Base-by-base conservation (phyloP, 2,797 vertebrate species). In the Microchirus variegatus region DNA sequence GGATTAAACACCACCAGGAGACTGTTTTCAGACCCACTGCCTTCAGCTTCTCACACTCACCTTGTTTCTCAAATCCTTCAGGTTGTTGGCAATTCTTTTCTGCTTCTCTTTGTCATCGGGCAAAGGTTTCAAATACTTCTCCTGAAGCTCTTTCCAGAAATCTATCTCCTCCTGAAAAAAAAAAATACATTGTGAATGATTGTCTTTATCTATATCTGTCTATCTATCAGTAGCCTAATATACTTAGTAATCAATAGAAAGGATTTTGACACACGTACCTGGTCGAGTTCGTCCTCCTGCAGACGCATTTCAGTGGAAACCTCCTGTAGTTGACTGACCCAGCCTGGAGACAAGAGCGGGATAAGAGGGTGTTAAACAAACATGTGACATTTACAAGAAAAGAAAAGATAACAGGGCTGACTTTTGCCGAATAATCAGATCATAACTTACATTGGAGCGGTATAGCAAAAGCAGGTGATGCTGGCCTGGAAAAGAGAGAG, bases 21-120 rank as follows among this genome's bases (percentile, higher is more conserved):
- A 41, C 10, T 12, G 10, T 41, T 6, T 15, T 11, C 13, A n/a
- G n/a, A n/a, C n/a, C 12, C 41, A 2, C 0, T 0, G 0, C 13
- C 14, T 18, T 36, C 10, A 22, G 13, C 3, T n/a, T 5, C 2
- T 0, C 6, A 12, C 11, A 15, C 49, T 2, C 11, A 90, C 91
- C 78, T 90, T 91, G 80, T 91, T 93, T 62, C 92, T 87, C 12
- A 93, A 79, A 0, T 69, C 51, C 63, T 0, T 53, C 5, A 91
- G 82, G 13, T 90, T 81, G 11, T 11, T 64, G 15, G 49, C 11
- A 0, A 85, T 75, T 62, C 85, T 77, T 44, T 80, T 53, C 52
- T 91, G 86, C 49, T 63, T 79, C 31, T 81, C 77, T 76, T 89
- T 88, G 58, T 91, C 75, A 1, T 75, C 65, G 4, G 52, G 50